A percentile compares a stretch with the other conserved stretches of the same genome.
phyloP scores from a whole-genome alignment of 2,113 vertebrate genomes.

The Synodontis membranacea region DNA sequence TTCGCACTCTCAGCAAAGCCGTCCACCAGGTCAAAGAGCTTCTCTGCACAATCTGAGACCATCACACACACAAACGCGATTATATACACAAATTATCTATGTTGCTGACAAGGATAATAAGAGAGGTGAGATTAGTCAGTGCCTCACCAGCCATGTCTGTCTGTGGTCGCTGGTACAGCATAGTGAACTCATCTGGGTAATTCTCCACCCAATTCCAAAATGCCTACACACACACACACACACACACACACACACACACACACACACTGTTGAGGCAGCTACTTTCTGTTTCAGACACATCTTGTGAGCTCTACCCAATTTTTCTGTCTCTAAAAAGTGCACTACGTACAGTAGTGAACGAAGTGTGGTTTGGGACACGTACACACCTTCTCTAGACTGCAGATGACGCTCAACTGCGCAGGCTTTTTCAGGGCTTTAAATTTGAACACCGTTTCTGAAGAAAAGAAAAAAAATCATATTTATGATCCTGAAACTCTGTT shows the following conservation, averaged over 20 bases:
- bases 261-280: background rate
- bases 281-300: background rate
- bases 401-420: constrained; percentile 94
- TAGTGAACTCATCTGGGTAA: constrained; percentile 97
- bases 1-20: constrained; percentile 97
- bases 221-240: constrained; percentile 75
- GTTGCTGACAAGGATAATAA: background rate
- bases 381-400: constrained; percentile 93
- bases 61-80: constrained; percentile 12
- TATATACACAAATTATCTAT: background rate
- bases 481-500: background rate
- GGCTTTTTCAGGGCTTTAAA: constrained; percentile 96
- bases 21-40: constrained; percentile 95
- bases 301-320: background rate
- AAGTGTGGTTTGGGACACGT: background rate
- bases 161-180: constrained; percentile 95
- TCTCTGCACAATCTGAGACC: constrained; percentile 90
- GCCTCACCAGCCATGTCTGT: constrained; percentile 90
- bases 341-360: background rate
- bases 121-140: background rate
- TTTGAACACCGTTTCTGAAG: constrained; percentile 92
- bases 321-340: background rate
- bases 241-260: background rate
- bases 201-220: constrained; percentile 99
- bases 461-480: background rate